Percentiles rank a stretch among this genome's conserved stretches.
Evolutionary conservation across 2,888 invertebrate species (phyloP).

Genomic region (Tipula lateralis): DNA sequence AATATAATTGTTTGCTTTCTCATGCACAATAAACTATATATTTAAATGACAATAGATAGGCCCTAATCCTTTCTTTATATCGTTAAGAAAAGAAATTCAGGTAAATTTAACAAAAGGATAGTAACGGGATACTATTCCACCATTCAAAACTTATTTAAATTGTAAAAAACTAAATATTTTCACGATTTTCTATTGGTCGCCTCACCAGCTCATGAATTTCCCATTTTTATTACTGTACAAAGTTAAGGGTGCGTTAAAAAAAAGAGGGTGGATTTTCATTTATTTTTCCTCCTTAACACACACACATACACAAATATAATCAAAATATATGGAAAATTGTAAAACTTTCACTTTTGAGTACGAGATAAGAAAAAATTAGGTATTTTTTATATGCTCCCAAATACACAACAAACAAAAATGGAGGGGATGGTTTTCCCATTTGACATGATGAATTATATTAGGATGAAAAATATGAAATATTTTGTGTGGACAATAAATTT

Average conservation of each 20-base stretch:
- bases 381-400: neutral
- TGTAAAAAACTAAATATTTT: neutral
- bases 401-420: neutral
- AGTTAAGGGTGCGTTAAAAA: neutral
- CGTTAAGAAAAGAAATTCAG: neutral
- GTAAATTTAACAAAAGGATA: neutral
- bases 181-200: neutral
- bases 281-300: neutral
- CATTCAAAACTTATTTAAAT: neutral
- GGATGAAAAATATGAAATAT: constrained; percentile 13
- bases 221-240: neutral
- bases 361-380: neutral
- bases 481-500: neutral
- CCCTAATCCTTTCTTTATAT: neutral
- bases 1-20: neutral
- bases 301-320: neutral
- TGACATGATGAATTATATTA: neutral
- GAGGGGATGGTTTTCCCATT: neutral
- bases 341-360: neutral
- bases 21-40: neutral
- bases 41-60: neutral
- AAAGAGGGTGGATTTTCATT: neutral
- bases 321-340: neutral
- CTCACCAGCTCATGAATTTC: neutral
- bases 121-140: neutral